Conservation (phyloP, 2,888 invertebrate species). For the Netelia virgata region DNA sequence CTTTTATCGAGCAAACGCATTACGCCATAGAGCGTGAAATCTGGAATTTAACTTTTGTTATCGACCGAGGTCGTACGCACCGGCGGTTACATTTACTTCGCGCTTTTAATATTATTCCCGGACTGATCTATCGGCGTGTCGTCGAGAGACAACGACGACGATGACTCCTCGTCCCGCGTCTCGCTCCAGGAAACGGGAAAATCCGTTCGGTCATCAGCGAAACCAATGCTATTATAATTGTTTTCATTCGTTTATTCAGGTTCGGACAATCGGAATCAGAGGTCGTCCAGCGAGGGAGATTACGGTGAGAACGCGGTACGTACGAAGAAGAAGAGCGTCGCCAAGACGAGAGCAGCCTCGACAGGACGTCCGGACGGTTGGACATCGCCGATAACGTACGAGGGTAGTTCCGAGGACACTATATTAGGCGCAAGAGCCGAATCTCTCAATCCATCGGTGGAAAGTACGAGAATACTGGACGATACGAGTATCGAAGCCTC, state of each 20-base stretch:
- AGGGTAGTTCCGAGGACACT: conserved; percentile 90
- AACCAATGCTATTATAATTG: too few relatives aligned
- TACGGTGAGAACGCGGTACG: conserved; percentile 15
- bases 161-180: too few relatives aligned
- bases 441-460: conserved; percentile 82
- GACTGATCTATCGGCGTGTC: too few relatives aligned
- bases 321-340: conserved; percentile 31
- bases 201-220: too few relatives aligned
- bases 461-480: conserved; percentile 75
- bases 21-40: too few relatives aligned
- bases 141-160: too few relatives aligned
- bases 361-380: conserved; percentile 70
- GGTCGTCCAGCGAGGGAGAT: conserved; percentile 15
- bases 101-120: too few relatives aligned
- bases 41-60: too few relatives aligned
- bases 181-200: too few relatives aligned
- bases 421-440: conserved; percentile 89
- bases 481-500: background rate
- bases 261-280: conserved; percentile 26
- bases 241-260: conserved; percentile 10
- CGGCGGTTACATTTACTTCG: too few relatives aligned
- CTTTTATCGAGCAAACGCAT: too few relatives aligned
- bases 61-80: too few relatives aligned
- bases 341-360: conserved; percentile 23
- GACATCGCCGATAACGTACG: conserved; percentile 87